These are phyloP conservation scores for Teleiodes luculella DNA, from an alignment of 2,888 invertebrate genomes.

Conservation along the genomic window DNA sequence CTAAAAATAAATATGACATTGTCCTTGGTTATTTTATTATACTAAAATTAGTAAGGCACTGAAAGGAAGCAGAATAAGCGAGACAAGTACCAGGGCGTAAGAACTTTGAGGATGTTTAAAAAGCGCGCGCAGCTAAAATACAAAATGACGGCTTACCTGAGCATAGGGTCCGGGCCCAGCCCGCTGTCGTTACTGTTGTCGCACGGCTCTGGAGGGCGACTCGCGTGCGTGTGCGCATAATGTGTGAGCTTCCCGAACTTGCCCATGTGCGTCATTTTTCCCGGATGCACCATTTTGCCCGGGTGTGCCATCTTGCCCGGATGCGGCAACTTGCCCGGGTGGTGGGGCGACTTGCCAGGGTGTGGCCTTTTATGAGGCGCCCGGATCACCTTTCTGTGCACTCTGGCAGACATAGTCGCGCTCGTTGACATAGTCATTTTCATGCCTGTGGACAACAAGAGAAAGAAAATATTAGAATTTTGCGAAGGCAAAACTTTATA, in stretches of 20 bases:
- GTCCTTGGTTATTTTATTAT: too few species aligned
- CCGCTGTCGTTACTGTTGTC: conserved; percentile 95
- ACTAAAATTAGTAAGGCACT: background rate
- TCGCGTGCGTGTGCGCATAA: conserved; percentile 67
- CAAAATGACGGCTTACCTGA: conserved; percentile 50
- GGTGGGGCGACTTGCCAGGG: conserved; percentile 68
- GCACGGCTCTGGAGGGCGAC: conserved; percentile 80
- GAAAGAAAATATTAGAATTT: conserved; percentile 6
- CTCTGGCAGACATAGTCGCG: conserved; percentile 82
- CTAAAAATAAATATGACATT: too few species aligned
- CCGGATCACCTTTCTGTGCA: conserved; percentile 83
- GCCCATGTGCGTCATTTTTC: conserved; percentile 40
- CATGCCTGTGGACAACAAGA: conserved; percentile 78
- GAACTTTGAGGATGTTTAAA: background rate
- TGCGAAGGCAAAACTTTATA: conserved; percentile 3
- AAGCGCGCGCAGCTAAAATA: background rate
- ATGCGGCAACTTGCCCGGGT: conserved; percentile 72
- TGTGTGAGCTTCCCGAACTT: conserved; percentile 63
- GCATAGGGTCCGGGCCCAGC: conserved; percentile 85
- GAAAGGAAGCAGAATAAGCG: background rate
- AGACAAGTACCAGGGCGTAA: background rate
- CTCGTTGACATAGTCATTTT: conserved; percentile 86
- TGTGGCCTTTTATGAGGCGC: conserved; percentile 81
- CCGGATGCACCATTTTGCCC: conserved; percentile 50
- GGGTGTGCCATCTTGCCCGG: conserved; percentile 60